These are phyloP conservation scores for Laticauda colubrina DNA, from an alignment of 2,113 vertebrate genomes.

Conservation along the genomic window DNA sequence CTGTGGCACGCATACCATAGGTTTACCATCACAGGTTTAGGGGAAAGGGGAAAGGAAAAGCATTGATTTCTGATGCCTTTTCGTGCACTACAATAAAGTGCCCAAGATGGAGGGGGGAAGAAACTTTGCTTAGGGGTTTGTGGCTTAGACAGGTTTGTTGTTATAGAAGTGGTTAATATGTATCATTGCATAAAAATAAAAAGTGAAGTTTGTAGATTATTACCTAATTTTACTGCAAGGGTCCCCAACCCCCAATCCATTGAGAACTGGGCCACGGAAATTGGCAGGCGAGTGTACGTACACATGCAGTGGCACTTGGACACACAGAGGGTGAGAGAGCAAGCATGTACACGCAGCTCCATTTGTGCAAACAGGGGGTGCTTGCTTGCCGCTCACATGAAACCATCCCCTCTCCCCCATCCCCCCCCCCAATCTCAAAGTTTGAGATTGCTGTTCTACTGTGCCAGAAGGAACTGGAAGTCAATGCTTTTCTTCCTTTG, in stretches of 20 bases:
- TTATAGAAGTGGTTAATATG: not conserved
- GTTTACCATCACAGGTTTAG: not conserved
- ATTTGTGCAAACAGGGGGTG: not conserved
- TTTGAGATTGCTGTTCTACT: not conserved
- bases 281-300: not conserved
- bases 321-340: fast-evolving
- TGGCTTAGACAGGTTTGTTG: too few relatives aligned
- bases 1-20: too few relatives aligned
- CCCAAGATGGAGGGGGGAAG: fast-evolving
- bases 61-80: not conserved
- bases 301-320: not conserved
- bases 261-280: fast-evolving
- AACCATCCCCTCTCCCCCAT: too few relatives aligned
- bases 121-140: not conserved
- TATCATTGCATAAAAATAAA: not conserved
- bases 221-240: not conserved
- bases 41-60: not conserved
- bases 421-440: not conserved
- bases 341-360: not conserved
- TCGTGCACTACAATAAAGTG: not conserved
- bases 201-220: not conserved
- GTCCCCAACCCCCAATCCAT: not conserved
- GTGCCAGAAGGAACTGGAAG: not conserved
- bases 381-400: too few relatives aligned
- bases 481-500: not conserved